A percentile compares a stretch with the other conserved stretches of the same genome.
These are phyloP conservation scores for Lycodopsis pacificus DNA, from an alignment of 2,797 vertebrate genomes.

Conservation along the genomic window DNA sequence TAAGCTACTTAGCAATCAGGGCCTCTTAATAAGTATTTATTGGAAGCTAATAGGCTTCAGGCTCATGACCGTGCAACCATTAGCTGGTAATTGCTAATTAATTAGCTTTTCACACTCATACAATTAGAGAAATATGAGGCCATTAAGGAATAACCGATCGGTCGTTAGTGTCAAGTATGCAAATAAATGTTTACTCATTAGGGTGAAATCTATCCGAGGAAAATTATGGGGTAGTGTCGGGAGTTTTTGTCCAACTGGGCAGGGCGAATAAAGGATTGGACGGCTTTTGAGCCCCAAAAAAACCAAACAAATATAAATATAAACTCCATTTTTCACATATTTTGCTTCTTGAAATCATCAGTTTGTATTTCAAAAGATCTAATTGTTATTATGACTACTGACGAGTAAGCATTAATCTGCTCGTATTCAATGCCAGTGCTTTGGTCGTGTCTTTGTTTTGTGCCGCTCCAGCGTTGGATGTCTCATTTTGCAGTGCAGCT, in stretches of 20 bases:
- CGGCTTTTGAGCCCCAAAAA: conserved; percentile 21
- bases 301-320: neutral
- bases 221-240: conserved; percentile 47
- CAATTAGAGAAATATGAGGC: conserved; percentile 77
- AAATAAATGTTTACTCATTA: conserved; percentile 73
- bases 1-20: conserved; percentile 70
- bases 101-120: conserved; percentile 74
- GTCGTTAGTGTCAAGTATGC: conserved; percentile 74
- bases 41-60: conserved; percentile 71
- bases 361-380: conserved; percentile 5
- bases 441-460: neutral
- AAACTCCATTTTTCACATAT: neutral
- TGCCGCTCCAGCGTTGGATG: neutral
- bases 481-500: conserved; percentile 14
- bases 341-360: conserved; percentile 5
- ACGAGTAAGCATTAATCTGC: conserved; percentile 33
- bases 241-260: conserved; percentile 57
- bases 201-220: conserved; percentile 41
- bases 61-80: conserved; percentile 76
- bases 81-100: conserved; percentile 82
- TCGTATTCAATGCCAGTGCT: conserved; percentile 5
- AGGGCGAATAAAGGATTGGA: conserved; percentile 38
- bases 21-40: conserved; percentile 76
- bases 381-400: conserved; percentile 16
- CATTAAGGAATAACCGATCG: conserved; percentile 72